Evolutionary conservation across 1,140 invertebrate species (phyloP), one percentile per base, ranked within the genome.

Genomic region (Leptoteleia sp.): DNA sequence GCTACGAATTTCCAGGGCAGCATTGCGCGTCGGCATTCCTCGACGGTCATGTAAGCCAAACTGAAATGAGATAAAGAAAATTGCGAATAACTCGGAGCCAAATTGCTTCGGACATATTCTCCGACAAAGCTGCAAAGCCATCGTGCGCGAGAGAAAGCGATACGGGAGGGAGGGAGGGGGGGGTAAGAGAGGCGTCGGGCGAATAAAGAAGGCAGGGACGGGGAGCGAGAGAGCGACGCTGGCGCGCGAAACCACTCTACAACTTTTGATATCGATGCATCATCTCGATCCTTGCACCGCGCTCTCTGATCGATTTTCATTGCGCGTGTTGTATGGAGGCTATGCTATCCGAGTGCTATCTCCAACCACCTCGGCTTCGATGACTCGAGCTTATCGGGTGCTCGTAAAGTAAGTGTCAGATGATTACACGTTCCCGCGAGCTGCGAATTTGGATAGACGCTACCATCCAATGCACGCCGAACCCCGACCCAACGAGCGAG

Each of bases 201-300:
- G 81, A 52, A 77, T 50, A 77, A 50, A 47, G 76, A 71, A 50
- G 43, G 52, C 16, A 5, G 25, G 35, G 40, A 48, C 45, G n/a
- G n/a, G 52, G 50, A 55, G 70, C 50, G 52, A 73, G 71, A 52
- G 61, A 73, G 42, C 43, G 68, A 76, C 57, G 77, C 42, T 67
- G 62, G 68, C 80, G 85, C 84, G 86, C 80, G 82, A 88, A 88
- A 86, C 83, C 85, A 87, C 85, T 87, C 86, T 83, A 81, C 85
- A 85, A 84, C 82, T 88, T 86, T 86, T 87, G 83, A 88, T 89
- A 89, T 89, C 88, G 86, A 88, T 87, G 88, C 86, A 89, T 89
- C 88, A 89, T 89, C 88, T 88, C 84, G 83, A 86, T 86, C 81
- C 84, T 83, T 82, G 84, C 84, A 82, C 83, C 82, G 83, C 79